Percentiles rank a stretch among this genome's conserved stretches.
Evolutionary conservation across 1,140 invertebrate genomes (phyloP).

Genomic region (Formica selysi): DNA sequence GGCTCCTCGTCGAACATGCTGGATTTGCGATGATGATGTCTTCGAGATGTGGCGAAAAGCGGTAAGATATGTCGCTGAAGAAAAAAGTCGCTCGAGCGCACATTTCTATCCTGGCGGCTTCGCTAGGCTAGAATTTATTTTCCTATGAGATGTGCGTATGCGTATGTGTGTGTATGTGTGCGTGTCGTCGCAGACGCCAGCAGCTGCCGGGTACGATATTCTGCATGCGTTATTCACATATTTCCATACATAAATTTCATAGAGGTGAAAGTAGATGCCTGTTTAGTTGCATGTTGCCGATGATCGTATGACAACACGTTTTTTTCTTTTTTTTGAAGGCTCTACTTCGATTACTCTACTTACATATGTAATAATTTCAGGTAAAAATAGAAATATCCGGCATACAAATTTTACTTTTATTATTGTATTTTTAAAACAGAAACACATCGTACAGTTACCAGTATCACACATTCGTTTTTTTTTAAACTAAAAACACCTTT

Average conservation of each 20-base stretch:
- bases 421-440: background rate
- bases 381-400: background rate
- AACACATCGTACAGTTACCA: background rate
- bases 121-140: conserved; percentile 81
- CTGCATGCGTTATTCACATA: conserved; percentile 83
- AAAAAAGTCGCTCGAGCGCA: conserved; percentile 79
- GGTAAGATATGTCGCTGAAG: conserved; percentile 49
- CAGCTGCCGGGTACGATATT: conserved; percentile 83
- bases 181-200: conserved; percentile 76
- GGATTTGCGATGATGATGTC: conserved; percentile 45
- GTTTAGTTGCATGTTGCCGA: conserved; percentile 70
- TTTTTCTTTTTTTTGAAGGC: background rate
- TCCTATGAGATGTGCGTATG: conserved; percentile 72
- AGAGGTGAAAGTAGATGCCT: conserved; percentile 75
- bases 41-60: conserved; percentile 38
- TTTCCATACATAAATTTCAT: conserved; percentile 84
- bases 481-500: conserved; percentile 36
- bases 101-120: conserved; percentile 78
- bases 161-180: no score
- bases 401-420: background rate
- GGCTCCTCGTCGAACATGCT: conserved; percentile 16
- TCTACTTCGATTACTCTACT: background rate
- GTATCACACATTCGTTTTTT: conserved; percentile 41
- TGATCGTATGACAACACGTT: conserved; percentile 70
- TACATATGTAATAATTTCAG: conserved; percentile 13